phyloP scores from a whole-genome alignment of 2,888 invertebrate genomes.

The Keiferia lycopersicella region DNA sequence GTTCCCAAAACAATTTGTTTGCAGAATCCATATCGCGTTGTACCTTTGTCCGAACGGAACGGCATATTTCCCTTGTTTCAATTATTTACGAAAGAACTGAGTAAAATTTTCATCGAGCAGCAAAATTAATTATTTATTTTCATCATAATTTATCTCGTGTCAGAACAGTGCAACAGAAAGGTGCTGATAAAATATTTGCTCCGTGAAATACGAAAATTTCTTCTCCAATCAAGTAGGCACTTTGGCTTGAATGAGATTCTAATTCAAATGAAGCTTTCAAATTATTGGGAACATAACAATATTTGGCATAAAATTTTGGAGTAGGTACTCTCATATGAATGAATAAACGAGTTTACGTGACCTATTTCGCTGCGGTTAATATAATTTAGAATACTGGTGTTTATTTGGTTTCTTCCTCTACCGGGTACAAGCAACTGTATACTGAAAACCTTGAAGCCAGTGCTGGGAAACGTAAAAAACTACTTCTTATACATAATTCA shows the following conservation, averaged over 20 bases:
- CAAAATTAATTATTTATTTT: constrained; percentile 6
- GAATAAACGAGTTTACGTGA: constrained; percentile 21
- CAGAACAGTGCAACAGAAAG: background rate
- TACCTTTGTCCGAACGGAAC: constrained; percentile 3
- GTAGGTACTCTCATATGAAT: constrained; percentile 4
- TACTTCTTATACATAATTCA: no score
- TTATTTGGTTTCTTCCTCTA: background rate
- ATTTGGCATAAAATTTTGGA: constrained; percentile 1
- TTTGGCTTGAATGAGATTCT: background rate
- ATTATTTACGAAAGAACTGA: constrained; percentile 14
- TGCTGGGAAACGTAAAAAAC: no score
- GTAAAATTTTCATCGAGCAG: constrained; percentile 10
- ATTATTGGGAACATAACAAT: background rate
- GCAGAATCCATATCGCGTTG: background rate
- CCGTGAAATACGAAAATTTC: background rate
- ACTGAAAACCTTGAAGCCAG: no score
- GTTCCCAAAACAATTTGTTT: background rate
- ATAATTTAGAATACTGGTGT: constrained; percentile 31
- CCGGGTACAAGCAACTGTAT: no score
- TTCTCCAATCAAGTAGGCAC: background rate
- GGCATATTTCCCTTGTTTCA: constrained; percentile 13
- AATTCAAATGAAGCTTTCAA: background rate
- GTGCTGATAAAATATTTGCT: background rate
- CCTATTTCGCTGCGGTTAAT: constrained; percentile 37
- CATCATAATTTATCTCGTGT: background rate